These are phyloP conservation scores for Heliocidaris erythrogramma DNA, from an alignment of 35 echinoderm and acorn worm species.

Conservation along the genomic window DNA sequence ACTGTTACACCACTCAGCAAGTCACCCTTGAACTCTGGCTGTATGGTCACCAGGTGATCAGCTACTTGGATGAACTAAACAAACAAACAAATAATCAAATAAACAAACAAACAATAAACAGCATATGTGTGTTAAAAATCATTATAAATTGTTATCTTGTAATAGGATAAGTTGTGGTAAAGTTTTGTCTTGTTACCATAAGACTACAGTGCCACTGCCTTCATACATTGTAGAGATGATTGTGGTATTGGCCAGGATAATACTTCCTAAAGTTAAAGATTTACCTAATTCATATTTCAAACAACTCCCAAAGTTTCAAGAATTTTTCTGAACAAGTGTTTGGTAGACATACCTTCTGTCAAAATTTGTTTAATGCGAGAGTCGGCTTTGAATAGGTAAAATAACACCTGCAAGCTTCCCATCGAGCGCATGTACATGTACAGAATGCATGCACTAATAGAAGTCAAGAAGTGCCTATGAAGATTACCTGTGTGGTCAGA, in stretches of 20 bases:
- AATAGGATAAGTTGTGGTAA: not conserved
- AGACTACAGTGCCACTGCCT: too few relatives aligned
- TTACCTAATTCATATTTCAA: not conserved
- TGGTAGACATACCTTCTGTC: too few relatives aligned
- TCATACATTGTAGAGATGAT: too few relatives aligned
- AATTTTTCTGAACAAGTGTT: too few relatives aligned
- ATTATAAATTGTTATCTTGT: not conserved
- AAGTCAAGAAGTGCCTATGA: not conserved
- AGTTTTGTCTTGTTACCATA: not conserved
- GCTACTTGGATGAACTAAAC: conserved; percentile 70
- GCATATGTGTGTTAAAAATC: not conserved
- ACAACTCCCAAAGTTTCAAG: not conserved
- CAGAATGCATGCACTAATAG: not conserved
- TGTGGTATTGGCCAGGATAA: too few relatives aligned
- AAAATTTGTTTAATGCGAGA: too few relatives aligned
- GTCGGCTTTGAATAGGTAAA: too few relatives aligned
- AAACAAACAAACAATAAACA: not conserved
- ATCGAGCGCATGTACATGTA: too few relatives aligned
- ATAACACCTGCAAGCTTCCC: too few relatives aligned
- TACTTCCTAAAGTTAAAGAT: not conserved
- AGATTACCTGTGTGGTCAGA: conserved; percentile 71
- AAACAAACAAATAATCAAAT: not conserved
- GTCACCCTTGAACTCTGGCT: conserved; percentile 89
- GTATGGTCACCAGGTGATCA: conserved; percentile 78
- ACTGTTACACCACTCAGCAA: conserved; percentile 75